Base-by-base conservation (phyloP, 2,113 vertebrate genomes). In the Pelusios castaneus region DNA sequence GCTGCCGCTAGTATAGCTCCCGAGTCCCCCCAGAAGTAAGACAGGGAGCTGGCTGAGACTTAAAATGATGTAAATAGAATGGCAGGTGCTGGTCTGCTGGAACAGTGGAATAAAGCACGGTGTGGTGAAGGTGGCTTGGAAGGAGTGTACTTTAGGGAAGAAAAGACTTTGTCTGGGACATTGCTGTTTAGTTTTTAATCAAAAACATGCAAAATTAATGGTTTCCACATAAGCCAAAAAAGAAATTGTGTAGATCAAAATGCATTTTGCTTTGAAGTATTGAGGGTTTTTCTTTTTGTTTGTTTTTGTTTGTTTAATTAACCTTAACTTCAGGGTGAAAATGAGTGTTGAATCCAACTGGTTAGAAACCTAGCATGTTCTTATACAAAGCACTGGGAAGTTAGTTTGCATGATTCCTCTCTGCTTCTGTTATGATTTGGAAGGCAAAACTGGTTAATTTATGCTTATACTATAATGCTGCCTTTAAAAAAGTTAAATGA, bases 351-450 rank as follows among this genome's bases (percentile, higher is more conserved):
- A 89, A 29, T 7, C 10, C 54, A 58, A 14, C 5, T 55, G 29
- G 11, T 82, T 81, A 67, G 56, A 91, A 82, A 89, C 11, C 2
- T 41, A 82, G 45, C 38, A 9, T 12, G 34, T 34, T 73, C 77
- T 75, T 38, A 75, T 41, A 73, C 1, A 41, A 6, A 70, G 7
- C 9, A 16, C 84, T 75, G 81, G 52, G 47, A 82, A 43, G 2
- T 52, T 41, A 70, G 55, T 4, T 63, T 12, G 43, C 83, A 22
- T 3, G 43, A 4, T 54, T 6, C 4, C 4, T 0, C 0, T 55
- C 25, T 77, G 14, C 60, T 45, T 95, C 8, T 1, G 1, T 70
- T 22, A 84, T 25, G 73, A 11, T 8, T 3, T 38, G 16, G 38
- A 17, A 49, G 6, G 8, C 49, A 84, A 11, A 6, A 10, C 6